These are phyloP conservation scores for Halcyon chelicuti DNA, from an alignment of 2,797 vertebrate species.

Conservation along the genomic window DNA sequence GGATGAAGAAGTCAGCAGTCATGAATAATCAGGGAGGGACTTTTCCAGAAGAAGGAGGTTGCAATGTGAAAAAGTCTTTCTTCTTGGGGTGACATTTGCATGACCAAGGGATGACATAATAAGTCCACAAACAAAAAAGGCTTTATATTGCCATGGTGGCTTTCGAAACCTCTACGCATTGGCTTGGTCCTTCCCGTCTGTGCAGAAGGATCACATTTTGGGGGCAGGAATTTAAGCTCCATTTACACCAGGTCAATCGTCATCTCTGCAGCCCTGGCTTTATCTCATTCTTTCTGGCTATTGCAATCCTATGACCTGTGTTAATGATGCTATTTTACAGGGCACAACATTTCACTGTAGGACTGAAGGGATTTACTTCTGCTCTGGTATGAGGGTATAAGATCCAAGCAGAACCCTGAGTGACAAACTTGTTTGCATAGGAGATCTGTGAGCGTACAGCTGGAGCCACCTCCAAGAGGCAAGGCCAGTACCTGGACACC, in stretches of 20 bases:
- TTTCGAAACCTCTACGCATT: background rate
- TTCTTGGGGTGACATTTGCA: conserved; percentile 57
- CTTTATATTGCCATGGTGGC: conserved; percentile 35
- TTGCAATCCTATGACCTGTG: background rate
- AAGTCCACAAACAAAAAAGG: conserved; percentile 52
- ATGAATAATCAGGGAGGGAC: conserved; percentile 54
- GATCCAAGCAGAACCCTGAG: background rate
- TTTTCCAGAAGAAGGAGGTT: conserved; percentile 56
- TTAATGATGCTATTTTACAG: background rate
- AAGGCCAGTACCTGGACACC: background rate
- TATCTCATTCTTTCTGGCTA: conserved; percentile 11
- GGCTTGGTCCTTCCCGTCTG: conserved; percentile 12
- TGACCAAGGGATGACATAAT: conserved; percentile 63
- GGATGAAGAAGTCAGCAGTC: conserved; percentile 1
- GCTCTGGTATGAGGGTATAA: background rate
- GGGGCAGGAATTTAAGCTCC: conserved; percentile 16
- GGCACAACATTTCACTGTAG: background rate
- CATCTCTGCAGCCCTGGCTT: background rate
- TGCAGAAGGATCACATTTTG: background rate
- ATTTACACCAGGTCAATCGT: background rate
- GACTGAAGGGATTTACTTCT: background rate
- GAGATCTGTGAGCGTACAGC: background rate
- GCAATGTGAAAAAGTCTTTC: conserved; percentile 61
- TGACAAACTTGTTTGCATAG: background rate
- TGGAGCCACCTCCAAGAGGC: background rate